Evolutionary conservation across 2,888 invertebrate species (phyloP).

Genomic region (Rhamnusium bicolor): DNA sequence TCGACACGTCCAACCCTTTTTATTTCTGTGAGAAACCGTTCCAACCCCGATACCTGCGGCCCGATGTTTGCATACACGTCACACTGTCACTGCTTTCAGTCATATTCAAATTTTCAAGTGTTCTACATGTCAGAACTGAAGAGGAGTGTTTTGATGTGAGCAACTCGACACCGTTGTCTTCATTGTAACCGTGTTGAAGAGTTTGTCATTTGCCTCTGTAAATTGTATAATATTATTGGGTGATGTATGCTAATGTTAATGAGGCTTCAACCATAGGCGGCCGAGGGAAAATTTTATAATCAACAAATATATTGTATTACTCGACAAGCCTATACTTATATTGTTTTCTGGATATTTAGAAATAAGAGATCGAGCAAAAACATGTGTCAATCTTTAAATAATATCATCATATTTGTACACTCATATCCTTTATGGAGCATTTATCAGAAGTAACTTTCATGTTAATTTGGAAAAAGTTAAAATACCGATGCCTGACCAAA

Average conservation of each 20-base stretch:
- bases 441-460: too few relatives aligned
- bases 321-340: too few relatives aligned
- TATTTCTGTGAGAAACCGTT: slow-evolving; percentile 29
- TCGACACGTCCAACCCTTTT: slow-evolving; percentile 58
- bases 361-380: too few relatives aligned
- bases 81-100: slow-evolving; percentile 47
- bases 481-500: too few relatives aligned
- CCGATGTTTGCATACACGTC: slow-evolving; percentile 56
- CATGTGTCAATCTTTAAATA: too few relatives aligned
- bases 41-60: slow-evolving; percentile 39
- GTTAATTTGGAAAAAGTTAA: too few relatives aligned
- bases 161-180: slow-evolving; percentile 49
- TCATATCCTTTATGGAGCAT: too few relatives aligned
- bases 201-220: slow-evolving; percentile 21
- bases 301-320: background rate
- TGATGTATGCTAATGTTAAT: slow-evolving; percentile 27
- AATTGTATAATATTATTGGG: slow-evolving; percentile 13
- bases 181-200: slow-evolving; percentile 23
- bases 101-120: slow-evolving; percentile 58
- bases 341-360: too few relatives aligned
- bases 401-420: too few relatives aligned
- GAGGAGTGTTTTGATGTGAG: slow-evolving; percentile 35
- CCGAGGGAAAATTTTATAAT: too few relatives aligned
- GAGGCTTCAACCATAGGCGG: background rate
- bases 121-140: slow-evolving; percentile 54